Conservation (phyloP, 2,797 vertebrate genomes). For the Bufotes viridis region DNA sequence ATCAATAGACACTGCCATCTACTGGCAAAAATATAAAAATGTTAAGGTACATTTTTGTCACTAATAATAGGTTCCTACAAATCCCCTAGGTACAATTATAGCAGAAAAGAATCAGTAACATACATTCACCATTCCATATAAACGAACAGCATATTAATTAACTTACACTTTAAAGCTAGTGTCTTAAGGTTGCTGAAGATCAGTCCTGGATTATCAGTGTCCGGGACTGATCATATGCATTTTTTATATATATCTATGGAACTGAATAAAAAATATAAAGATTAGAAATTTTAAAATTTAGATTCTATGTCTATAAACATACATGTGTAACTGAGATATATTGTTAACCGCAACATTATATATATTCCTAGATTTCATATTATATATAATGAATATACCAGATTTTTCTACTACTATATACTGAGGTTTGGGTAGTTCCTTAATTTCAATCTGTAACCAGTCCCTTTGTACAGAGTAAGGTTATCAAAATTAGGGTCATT, state of each 20-base stretch:
- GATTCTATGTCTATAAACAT: not conserved
- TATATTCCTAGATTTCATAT: not conserved
- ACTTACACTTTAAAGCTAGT: not conserved
- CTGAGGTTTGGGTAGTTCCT: no score
- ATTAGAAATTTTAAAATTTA: not conserved
- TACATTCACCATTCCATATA: not conserved
- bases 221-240: no score
- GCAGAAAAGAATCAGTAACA: not conserved
- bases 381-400: not conserved
- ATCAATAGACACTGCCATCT: conserved; percentile 2
- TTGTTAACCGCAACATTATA: not conserved
- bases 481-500: no score
- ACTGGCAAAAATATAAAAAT: conserved; percentile 10
- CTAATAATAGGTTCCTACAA: not conserved
- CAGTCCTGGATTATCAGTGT: no score
- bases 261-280: no score
- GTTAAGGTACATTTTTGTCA: not conserved
- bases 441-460: not conserved
- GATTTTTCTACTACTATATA: not conserved
- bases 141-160: not conserved
- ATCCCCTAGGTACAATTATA: not conserved
- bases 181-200: not conserved
- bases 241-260: no score
- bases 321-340: not conserved
- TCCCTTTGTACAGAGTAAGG: not conserved